These are phyloP conservation scores for Mayetiola destructor DNA, from an alignment of 2,888 invertebrate species.

Conservation along the genomic window DNA sequence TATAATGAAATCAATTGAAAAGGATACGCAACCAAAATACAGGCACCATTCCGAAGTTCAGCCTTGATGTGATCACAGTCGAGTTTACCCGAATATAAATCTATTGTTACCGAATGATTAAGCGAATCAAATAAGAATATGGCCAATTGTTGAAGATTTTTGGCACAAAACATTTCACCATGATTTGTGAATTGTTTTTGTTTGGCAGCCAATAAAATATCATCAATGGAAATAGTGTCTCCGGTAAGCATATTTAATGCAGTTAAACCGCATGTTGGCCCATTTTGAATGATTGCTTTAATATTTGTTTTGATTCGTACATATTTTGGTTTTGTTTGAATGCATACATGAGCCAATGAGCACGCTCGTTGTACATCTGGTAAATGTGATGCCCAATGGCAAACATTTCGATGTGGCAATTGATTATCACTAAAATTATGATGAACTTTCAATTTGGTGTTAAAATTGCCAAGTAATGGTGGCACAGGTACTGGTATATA, in stretches of 20 bases:
- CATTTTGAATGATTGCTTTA: conserved; percentile 28
- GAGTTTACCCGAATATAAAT: conserved; percentile 33
- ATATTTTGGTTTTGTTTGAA: conserved; percentile 36
- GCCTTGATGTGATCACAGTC: conserved; percentile 33
- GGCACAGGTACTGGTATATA: neutral
- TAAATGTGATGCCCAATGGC: conserved; percentile 42
- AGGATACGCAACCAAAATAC: conserved; percentile 41
- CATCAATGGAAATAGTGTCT: conserved; percentile 40
- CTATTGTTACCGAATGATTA: conserved; percentile 23
- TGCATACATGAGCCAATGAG: conserved; percentile 40
- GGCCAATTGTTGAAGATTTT: conserved; percentile 44
- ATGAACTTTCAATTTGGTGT: neutral
- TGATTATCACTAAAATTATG: neutral
- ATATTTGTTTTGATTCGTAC: conserved; percentile 34
- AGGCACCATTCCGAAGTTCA: conserved; percentile 32
- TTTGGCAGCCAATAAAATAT: conserved; percentile 48
- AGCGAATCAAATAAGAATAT: neutral
- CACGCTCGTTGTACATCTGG: conserved; percentile 46
- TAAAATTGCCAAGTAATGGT: neutral
- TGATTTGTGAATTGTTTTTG: conserved; percentile 54
- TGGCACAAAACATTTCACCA: conserved; percentile 80
- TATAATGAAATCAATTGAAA: conserved; percentile 21
- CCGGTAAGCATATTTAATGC: conserved; percentile 66
- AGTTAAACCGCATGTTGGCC: conserved; percentile 77
- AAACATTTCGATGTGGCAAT: conserved; percentile 29